Conservation (phyloP, 1,140 invertebrate genomes). For the Pentalonia nigronervosa region DNA sequence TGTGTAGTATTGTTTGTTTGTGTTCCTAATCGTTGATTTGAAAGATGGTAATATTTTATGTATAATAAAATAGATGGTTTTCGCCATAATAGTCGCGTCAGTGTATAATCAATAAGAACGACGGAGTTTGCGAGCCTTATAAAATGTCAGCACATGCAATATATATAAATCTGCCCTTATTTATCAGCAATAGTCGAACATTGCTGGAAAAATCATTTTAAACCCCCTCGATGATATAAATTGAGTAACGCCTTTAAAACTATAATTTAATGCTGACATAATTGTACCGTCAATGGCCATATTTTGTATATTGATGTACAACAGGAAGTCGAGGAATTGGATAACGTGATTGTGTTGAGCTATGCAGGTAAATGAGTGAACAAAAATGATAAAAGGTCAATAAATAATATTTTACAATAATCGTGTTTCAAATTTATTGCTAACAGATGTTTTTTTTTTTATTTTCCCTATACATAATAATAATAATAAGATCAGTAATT, state of each 20-base stretch:
- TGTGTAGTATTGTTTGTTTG: background rate
- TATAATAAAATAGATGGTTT: background rate
- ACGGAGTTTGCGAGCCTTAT: background rate
- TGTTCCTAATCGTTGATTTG: background rate
- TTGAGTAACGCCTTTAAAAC: background rate
- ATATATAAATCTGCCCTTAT: background rate
- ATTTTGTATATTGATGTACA: background rate
- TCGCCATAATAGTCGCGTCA: background rate
- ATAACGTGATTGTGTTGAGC: background rate
- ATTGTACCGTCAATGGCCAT: too few species aligned
- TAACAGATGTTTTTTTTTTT: conserved; percentile 54
- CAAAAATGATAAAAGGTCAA: background rate
- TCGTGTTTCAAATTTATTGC: conserved; percentile 32
- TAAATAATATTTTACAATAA: conserved; percentile 41
- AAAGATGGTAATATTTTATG: background rate
- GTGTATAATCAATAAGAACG: background rate
- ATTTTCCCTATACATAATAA: conserved; percentile 56
- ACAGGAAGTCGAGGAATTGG: background rate
- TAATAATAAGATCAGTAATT: conserved; percentile 53
- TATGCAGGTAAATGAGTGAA: background rate
- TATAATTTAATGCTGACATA: background rate
- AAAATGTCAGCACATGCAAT: background rate
- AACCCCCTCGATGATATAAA: background rate
- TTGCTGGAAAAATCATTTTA: background rate
- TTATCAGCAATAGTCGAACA: background rate